A percentile compares a stretch with the other conserved stretches of the same genome.
These are phyloP conservation scores for Ligdia adustata DNA, from an alignment of 2,888 invertebrate genomes.

Conservation along the genomic window DNA sequence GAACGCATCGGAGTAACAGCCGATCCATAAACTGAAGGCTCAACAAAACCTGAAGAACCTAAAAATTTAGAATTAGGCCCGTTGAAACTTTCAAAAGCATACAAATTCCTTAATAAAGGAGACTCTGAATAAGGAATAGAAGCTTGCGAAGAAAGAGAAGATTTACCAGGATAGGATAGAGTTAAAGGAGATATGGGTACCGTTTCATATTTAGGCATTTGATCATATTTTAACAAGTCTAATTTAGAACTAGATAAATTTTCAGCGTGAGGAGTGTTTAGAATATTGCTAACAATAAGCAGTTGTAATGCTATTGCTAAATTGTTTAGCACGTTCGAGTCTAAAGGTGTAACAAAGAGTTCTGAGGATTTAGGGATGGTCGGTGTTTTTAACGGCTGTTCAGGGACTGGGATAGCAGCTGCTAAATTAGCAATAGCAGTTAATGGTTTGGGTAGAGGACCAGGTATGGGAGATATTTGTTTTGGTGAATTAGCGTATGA, in stretches of 20 bases:
- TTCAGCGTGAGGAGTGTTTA: conserved; percentile 50
- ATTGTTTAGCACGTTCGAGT: conserved; percentile 64
- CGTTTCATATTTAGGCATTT: conserved; percentile 9
- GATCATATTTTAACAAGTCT: conserved; percentile 4
- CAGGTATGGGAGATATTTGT: not conserved
- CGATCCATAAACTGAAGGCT: conserved; percentile 14
- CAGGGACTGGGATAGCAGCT: not conserved
- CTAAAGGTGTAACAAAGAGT: conserved; percentile 35
- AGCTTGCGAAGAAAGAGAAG: conserved; percentile 4
- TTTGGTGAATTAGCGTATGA: conserved; percentile 3
- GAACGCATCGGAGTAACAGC: not conserved
- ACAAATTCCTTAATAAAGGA: not conserved
- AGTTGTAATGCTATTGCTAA: conserved; percentile 69
- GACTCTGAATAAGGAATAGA: conserved; percentile 5
- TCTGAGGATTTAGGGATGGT: conserved; percentile 13
- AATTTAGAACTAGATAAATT: conserved; percentile 4
- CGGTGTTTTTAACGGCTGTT: conserved; percentile 1
- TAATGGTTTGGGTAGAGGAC: conserved; percentile 3
- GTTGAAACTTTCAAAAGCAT: conserved; percentile 7
- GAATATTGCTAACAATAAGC: conserved; percentile 63
- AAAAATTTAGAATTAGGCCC: conserved; percentile 40
- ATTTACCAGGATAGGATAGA: not conserved
- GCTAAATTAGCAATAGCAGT: conserved; percentile 12
- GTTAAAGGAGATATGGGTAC: conserved; percentile 5
- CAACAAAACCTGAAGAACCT: conserved; percentile 27